Base-by-base conservation (phyloP, 2,797 vertebrate species). In the Microtus californicus region DNA sequence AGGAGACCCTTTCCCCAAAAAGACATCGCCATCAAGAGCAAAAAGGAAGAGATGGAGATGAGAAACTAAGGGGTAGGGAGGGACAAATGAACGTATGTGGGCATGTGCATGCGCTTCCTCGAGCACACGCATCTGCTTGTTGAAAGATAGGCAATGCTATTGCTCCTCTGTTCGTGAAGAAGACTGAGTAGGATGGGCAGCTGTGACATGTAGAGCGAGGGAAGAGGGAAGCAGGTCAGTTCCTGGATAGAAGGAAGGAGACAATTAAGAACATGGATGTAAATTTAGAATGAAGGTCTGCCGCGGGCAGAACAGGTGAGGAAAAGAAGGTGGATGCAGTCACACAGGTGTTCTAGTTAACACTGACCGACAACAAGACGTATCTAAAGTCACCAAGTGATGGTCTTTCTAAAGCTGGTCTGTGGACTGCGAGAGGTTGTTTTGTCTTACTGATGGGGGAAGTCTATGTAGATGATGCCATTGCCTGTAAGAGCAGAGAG, bases 71-170 rank as follows among this genome's bases (percentile, higher is more conserved):
- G 65, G 71, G 34, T n/a, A 69, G 67, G 6, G 2, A 87, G 51
- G 11, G 5, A 3, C 8, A 11, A 54, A 40, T 59, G n/a, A 40
- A 67, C 17, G 0, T 3, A 31, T 4, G 3, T 31, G 27, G 11
- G 63, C 29, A 19, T 48, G 27, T 25, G 29, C 43, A 17, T 27
- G 29, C 23, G 6, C 27, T 23, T n/a, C n/a, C 27, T 17, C 7
- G 10, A 0, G 48, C 27, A 48, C 27, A 77, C 6, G 7, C 45
- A n/a, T 25, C 48, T 94, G 13, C 34, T 61, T n/a, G 40, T 74
- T 85, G 93, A 91, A 89, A 67, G 85, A 61, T 78, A 79, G 77
- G 76, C 54, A 23, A 61, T 48, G 69, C 79, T 95, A 27, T 27
- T 95, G 1, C 63, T 73, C n/a, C 17, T 74, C 82, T 77, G 69